phyloP scores from a whole-genome alignment of 2,888 invertebrate genomes.

The Tetropium fuscum region DNA sequence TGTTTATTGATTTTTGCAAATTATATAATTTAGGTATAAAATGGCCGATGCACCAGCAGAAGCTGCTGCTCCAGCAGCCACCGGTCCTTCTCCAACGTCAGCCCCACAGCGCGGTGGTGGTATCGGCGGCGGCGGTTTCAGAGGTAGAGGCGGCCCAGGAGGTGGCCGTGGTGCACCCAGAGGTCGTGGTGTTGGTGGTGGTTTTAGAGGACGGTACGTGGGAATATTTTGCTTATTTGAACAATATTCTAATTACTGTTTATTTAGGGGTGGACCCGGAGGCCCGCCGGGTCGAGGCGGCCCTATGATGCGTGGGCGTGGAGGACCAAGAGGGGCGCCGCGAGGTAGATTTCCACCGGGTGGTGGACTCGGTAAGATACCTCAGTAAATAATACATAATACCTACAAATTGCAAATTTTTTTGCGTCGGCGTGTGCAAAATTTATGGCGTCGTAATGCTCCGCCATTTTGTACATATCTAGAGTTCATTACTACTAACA shows the following conservation, averaged over 20 bases:
- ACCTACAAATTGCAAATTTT: not conserved
- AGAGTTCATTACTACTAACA: too few relatives aligned
- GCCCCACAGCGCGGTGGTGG: conserved; percentile 31
- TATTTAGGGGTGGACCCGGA: conserved; percentile 50
- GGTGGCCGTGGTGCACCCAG: conserved; percentile 30
- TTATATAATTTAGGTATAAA: not conserved
- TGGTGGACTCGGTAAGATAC: conserved; percentile 43
- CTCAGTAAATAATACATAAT: not conserved
- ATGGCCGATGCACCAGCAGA: conserved; percentile 38
- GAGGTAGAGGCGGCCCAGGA: conserved; percentile 36
- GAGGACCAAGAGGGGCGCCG: conserved; percentile 48
- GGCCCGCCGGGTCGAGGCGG: conserved; percentile 52
- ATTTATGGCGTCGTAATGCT: not conserved
- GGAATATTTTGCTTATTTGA: not conserved
- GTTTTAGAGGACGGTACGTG: conserved; percentile 48
- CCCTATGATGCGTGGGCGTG: conserved; percentile 52
- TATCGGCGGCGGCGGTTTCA: conserved; percentile 28
- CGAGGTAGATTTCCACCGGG: conserved; percentile 49
- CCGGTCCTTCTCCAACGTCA: conserved; percentile 9
- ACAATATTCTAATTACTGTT: conserved; percentile 24
- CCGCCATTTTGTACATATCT: conserved; percentile 1
- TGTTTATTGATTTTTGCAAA: not conserved
- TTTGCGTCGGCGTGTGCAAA: not conserved
- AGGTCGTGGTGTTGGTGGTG: conserved; percentile 29
- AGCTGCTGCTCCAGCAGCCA: conserved; percentile 17